A percentile compares a stretch with the other conserved stretches of the same genome.
Evolutionary conservation across 2,797 vertebrate species (phyloP).

Genomic region (Sciaenops ocellatus): DNA sequence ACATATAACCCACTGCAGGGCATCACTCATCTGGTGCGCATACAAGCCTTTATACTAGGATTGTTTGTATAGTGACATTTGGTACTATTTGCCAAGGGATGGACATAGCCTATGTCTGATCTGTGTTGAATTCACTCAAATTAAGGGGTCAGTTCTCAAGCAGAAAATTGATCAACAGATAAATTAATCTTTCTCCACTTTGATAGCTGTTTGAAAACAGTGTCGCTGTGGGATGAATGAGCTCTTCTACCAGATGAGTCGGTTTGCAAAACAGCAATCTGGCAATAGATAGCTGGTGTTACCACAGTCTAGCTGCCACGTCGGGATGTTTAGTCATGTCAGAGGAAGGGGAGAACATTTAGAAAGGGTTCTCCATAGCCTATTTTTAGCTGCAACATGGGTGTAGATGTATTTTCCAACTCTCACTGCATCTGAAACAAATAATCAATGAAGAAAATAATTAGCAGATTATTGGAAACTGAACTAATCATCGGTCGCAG

Average conservation of each 20-base stretch:
- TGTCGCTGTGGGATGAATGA: background rate
- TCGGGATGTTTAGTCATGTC: background rate
- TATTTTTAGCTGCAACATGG: background rate
- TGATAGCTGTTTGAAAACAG: conserved; percentile 7
- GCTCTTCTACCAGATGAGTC: background rate
- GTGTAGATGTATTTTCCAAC: background rate
- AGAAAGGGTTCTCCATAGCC: background rate
- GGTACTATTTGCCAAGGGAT: conserved; percentile 3
- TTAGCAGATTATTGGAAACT: background rate
- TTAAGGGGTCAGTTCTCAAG: background rate
- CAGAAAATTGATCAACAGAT: too few species aligned
- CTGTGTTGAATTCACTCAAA: background rate
- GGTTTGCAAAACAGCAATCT: background rate
- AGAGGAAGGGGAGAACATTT: background rate
- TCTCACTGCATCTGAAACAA: background rate
- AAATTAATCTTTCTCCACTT: background rate
- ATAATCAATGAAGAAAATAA: background rate
- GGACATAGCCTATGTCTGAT: background rate
- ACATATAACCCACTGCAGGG: conserved; percentile 21
- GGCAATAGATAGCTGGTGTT: background rate
- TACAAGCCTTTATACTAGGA: background rate
- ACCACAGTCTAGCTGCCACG: background rate
- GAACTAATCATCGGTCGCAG: background rate
- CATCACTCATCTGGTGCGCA: background rate
- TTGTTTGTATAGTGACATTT: background rate